Conservation (phyloP, 2,797 vertebrate species). For the Brachyrhaphis roseni region DNA sequence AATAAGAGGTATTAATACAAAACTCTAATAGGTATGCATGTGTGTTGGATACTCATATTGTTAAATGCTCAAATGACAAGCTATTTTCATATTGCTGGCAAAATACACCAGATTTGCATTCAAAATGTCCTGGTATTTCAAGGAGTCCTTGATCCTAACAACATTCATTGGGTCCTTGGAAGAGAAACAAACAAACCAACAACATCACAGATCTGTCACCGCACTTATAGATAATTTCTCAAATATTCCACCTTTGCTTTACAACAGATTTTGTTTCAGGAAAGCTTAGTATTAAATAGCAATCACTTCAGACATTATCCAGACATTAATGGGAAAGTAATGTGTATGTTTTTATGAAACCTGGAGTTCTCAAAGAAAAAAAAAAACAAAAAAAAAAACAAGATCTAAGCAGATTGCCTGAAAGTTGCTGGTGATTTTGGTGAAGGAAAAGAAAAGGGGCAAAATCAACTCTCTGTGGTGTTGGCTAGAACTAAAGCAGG, state of each 20-base stretch:
- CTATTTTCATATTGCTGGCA: not conserved
- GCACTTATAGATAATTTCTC: not conserved
- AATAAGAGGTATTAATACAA: slow-evolving; percentile 55
- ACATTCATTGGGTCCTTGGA: not conserved
- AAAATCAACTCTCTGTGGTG: not conserved
- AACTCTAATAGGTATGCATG: slow-evolving; percentile 67
- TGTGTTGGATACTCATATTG: slow-evolving; percentile 65
- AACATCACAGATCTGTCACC: not conserved
- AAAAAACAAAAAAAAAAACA: not conserved
- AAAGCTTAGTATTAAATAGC: not conserved
- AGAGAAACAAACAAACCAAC: not conserved
- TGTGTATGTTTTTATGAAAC: not conserved
- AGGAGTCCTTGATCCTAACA: not conserved
- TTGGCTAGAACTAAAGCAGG: not conserved
- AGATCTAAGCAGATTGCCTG: not conserved
- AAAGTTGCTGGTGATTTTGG: not conserved
- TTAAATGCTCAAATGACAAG: not conserved
- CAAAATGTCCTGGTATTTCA: not conserved
- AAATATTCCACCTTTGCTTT: not conserved
- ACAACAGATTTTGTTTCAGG: not conserved
- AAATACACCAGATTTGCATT: not conserved
- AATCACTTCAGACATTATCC: not conserved
- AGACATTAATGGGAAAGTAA: not conserved
- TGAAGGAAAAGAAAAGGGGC: not conserved
- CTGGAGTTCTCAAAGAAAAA: not conserved